Evolutionary conservation across 2,888 invertebrate species (phyloP).

Genomic region (Xestia xanthographa): DNA sequence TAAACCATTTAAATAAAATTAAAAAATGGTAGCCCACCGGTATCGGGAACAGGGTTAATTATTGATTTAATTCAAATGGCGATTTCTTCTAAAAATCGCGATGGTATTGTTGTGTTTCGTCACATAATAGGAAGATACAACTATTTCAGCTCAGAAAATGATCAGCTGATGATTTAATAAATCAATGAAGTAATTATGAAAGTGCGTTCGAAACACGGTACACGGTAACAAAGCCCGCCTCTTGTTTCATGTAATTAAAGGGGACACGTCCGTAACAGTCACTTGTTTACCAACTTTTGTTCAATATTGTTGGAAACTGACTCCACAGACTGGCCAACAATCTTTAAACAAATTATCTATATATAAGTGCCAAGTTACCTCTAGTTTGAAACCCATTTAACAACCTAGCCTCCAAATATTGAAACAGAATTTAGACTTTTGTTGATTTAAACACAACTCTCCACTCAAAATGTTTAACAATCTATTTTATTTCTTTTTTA

Average conservation of each 20-base stretch:
- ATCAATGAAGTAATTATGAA: slow-evolving; percentile 65
- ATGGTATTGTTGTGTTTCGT: background rate
- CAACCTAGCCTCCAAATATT: slow-evolving; percentile 19
- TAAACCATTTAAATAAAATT: too few species aligned
- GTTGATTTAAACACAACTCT: slow-evolving; percentile 34
- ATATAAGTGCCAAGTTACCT: slow-evolving; percentile 65
- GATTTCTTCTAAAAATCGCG: background rate
- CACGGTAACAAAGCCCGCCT: slow-evolving; percentile 69
- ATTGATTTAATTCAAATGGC: background rate
- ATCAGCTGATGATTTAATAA: slow-evolving; percentile 39
- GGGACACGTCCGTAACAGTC: slow-evolving; percentile 75
- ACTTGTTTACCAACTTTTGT: slow-evolving; percentile 75
- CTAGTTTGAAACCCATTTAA: slow-evolving; percentile 41
- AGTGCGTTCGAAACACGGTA: slow-evolving; percentile 63
- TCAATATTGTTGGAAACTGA: slow-evolving; percentile 72
- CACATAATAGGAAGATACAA: background rate
- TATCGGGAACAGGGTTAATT: background rate
- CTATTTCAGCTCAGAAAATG: background rate
- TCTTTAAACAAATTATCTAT: slow-evolving; percentile 69
- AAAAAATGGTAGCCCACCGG: background rate
- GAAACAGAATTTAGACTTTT: slow-evolving; percentile 6
- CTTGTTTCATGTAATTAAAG: slow-evolving; percentile 79
- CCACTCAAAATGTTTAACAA: slow-evolving; percentile 37
- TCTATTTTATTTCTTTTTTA: slow-evolving; percentile 43
- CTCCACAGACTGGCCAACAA: slow-evolving; percentile 56